Evolutionary conservation across 2,888 invertebrate species (phyloP), one percentile per base, ranked within the genome.

Genomic region (Gymnoscelis rufifasciata): DNA sequence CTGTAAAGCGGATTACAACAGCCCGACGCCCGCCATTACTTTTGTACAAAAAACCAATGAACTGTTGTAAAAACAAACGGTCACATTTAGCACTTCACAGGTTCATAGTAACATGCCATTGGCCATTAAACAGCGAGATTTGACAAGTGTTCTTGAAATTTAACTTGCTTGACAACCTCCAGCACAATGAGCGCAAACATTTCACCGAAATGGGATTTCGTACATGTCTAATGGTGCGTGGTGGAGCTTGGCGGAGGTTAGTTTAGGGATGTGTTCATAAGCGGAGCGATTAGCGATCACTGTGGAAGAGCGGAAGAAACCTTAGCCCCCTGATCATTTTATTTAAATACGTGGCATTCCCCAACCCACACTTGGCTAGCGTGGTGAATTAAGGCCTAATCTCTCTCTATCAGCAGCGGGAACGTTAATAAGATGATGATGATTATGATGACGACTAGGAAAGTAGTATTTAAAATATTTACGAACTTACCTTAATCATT

Each of bases 191-290:
- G 51, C 46, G 56, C 58, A 67, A 65, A 64, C 58, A 62, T 59
- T 65, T 64, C 59, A 62, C 62, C 62, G 58, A 68, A 70, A 68
- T 52, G 60, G 51, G 48, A 62, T 57, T 57, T 56, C 64, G 63
- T 62, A 69, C 65, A 63, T 36, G 56, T 55, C 56, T 75, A 77
- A 74, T 75, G 69, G 68, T 68, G 66, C 74, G 62, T 70, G 59
- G 51, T 62, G 11, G 35, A 35, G 35, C 10, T 19, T 5, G 19
- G 35, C 19, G 11, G 10, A 15, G 35, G 1, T 35, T 15, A n/a
- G 10, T 19, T n/a, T 15, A 15, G 3, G 24, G 27, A 8, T 8
- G 26, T 4, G 15, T 19, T 11, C 7, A 43, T 7, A 13, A 8
- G 8, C 40, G 10, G n/a, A 28, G 48, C 31, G 43, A 40, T 14